These are phyloP conservation scores for Neosilurus hyrtlii DNA, from an alignment of 2,797 vertebrate species.

Conservation along the genomic window DNA sequence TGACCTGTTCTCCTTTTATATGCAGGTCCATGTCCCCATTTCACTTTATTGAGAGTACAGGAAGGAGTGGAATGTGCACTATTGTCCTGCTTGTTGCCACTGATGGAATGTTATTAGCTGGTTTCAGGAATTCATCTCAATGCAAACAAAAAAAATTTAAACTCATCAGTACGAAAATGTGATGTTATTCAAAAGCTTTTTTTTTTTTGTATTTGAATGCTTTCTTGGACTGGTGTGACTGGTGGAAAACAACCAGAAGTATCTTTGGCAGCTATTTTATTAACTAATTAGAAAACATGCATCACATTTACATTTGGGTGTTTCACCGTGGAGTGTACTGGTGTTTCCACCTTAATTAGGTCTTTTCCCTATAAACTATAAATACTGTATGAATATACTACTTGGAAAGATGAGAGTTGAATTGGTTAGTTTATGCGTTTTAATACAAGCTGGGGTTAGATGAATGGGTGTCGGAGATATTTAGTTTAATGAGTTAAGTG, in stretches of 20 bases:
- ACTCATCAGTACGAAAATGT: not conserved
- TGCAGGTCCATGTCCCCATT: too few relatives aligned
- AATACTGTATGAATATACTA: not conserved
- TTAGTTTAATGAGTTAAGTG: slow-evolving; percentile 11
- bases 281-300: not conserved
- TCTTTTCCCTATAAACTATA: not conserved
- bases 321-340: not conserved
- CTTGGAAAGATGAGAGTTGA: not conserved
- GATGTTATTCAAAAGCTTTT: not conserved
- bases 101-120: not conserved
- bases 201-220: not conserved
- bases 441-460: not conserved
- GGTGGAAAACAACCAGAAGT: not conserved
- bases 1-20: too few relatives aligned
- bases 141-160: not conserved
- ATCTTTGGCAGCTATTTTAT: slow-evolving; percentile 36
- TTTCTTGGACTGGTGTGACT: not conserved
- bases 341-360: not conserved
- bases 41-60: too few relatives aligned
- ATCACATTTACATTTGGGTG: not conserved
- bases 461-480: not conserved
- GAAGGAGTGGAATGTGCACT: not conserved
- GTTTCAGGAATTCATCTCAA: not conserved
- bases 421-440: not conserved
- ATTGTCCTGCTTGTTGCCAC: not conserved